Base-by-base conservation (phyloP, 1,140 invertebrate species). In the Diachasmimorpha longicaudata region DNA sequence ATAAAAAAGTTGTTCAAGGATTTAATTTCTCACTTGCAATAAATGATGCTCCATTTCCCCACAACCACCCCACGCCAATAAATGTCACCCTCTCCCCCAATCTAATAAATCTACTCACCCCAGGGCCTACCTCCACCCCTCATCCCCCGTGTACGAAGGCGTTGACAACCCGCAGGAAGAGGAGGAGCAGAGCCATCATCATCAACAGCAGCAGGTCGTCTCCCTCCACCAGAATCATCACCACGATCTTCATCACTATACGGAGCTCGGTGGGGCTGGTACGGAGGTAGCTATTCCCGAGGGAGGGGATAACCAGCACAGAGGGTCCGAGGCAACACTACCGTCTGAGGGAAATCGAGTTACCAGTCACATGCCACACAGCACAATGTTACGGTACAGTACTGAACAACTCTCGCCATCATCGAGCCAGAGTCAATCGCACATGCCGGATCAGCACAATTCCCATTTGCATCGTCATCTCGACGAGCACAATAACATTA, bases 311-410 rank as follows among this genome's bases (percentile, higher is more conserved):
- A 87, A 77, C 79, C 79, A 78, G 77, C 81, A 79, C 71, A 48
- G 58, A 68, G 25, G 76, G 71, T 70, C 75, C 31, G 85, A 83
- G 82, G 81, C 70, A 74, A 81, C 81, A 72, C 80, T 83, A 72
- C 76, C 80, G 55, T 42, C 79, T 76, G 83, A 85, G 75, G 83
- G 81, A 83, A 84, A 83, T 76, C 83, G 84, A 70, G 72, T 70
- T 72, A 78, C 16, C 82, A 88, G 84, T 88, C 84, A 88, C 81
- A 86, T 87, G 85, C 84, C 82, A 85, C 85, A 85, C 80, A 85
- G 83, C 48, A 87, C 85, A 80, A 89, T 89, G 87, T 84, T 86
- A 78, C 86, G 85, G 75, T 89, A 87, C 83, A 80, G 77, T 39
- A 83, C 74, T 23, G 86, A 86, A 70, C 79, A 83, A 77, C 84